A percentile compares a stretch with the other conserved stretches of the same genome.
phyloP scores from a whole-genome alignment of 1,140 invertebrate genomes.

The Geopemphigus sp. region DNA sequence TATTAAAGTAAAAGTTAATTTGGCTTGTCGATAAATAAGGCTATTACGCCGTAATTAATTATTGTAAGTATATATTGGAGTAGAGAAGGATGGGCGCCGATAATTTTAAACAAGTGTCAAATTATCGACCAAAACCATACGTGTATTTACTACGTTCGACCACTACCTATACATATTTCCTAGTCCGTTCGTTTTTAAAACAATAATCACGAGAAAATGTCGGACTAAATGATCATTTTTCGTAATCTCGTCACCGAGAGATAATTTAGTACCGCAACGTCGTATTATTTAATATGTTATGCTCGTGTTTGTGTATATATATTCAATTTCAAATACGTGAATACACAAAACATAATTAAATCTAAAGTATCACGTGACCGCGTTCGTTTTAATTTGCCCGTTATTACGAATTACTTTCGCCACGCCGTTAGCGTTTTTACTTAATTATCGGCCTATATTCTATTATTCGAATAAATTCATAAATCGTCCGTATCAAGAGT shows the following conservation, averaged over 20 bases:
- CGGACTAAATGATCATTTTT: too few relatives aligned
- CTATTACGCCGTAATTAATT: background rate
- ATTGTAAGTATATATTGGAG: background rate
- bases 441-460: background rate
- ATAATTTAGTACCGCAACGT: too few relatives aligned
- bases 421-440: background rate
- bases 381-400: background rate
- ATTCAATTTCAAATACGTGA: background rate
- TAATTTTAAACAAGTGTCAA: conserved; percentile 10
- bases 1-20: background rate
- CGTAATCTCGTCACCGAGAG: too few relatives aligned
- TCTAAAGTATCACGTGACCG: background rate
- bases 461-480: conserved; percentile 1
- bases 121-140: background rate
- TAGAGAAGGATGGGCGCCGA: background rate
- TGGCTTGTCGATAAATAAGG: background rate
- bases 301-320: too few relatives aligned
- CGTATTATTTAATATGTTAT: too few relatives aligned
- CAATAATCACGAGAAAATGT: too few relatives aligned
- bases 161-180: too few relatives aligned
- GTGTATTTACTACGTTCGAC: too few relatives aligned
- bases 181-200: too few relatives aligned
- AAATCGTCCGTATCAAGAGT: background rate
- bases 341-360: background rate
- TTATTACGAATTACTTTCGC: background rate